Evolutionary conservation across 2,113 vertebrate species (phyloP).

Genomic region (Craseonycteris thonglongyai): DNA sequence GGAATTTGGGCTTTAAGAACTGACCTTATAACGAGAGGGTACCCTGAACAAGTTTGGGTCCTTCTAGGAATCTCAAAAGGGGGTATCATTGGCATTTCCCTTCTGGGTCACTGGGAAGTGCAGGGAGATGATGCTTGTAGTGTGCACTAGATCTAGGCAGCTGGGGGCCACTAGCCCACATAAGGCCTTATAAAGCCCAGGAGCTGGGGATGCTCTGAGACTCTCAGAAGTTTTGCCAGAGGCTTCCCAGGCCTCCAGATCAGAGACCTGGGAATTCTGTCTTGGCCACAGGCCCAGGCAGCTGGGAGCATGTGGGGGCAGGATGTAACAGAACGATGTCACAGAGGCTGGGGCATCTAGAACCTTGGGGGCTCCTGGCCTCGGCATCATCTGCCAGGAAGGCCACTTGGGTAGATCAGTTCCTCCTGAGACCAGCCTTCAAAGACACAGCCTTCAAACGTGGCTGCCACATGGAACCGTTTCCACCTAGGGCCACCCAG

Average conservation of each 20-base stretch:
- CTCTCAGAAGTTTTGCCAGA: rapidly evolving
- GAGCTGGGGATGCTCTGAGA: background rate
- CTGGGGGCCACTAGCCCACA: background rate
- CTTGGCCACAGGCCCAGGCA: background rate
- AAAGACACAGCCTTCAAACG: rapidly evolving
- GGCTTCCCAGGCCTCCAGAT: rapidly evolving
- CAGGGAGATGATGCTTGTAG: too few relatives aligned
- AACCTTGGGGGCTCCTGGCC: background rate
- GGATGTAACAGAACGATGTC: background rate
- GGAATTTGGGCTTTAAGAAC: background rate
- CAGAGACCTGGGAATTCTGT: background rate
- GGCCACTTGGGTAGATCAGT: background rate
- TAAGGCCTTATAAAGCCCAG: rapidly evolving
- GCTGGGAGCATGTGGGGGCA: background rate
- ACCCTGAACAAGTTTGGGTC: background rate
- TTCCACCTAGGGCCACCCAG: background rate
- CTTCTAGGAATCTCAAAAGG: background rate
- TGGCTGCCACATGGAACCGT: rapidly evolving
- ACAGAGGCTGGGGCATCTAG: constrained; percentile 22
- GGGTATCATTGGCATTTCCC: background rate
- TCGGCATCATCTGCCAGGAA: background rate
- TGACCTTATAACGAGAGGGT: background rate
- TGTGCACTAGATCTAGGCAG: rapidly evolving
- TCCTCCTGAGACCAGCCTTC: background rate
- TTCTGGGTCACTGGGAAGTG: background rate